These are phyloP conservation scores for Rhinopomastus cyanomelas DNA, from an alignment of 2,113 vertebrate genomes.

Conservation along the genomic window DNA sequence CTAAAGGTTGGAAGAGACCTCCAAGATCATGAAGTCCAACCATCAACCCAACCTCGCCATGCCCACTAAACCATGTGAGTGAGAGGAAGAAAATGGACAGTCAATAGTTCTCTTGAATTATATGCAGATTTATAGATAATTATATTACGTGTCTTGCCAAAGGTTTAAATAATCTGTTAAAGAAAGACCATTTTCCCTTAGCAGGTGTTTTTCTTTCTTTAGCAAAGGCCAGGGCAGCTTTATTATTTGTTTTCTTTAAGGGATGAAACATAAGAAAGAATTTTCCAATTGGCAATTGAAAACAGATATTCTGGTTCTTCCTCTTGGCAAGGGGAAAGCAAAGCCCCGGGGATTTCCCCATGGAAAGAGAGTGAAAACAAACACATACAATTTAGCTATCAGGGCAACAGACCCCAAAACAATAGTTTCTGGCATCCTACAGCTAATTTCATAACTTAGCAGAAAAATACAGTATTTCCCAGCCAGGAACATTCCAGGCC, in stretches of 20 bases:
- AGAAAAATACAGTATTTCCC: constrained; percentile 43
- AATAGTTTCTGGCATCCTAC: constrained; percentile 6
- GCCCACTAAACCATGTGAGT: not conserved
- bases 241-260: constrained; percentile 37
- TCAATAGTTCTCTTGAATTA: not conserved
- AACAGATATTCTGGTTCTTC: constrained; percentile 55
- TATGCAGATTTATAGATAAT: not conserved
- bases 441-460: constrained; percentile 9
- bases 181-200: constrained; percentile 12
- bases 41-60: no score
- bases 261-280: constrained; percentile 45
- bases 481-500: constrained; percentile 21
- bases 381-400: constrained; percentile 22
- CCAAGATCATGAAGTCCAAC: no score
- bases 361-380: constrained; percentile 46
- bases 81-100: not conserved
- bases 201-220: constrained; percentile 12
- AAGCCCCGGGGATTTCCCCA: not conserved
- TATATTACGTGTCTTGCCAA: no score
- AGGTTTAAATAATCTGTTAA: not conserved
- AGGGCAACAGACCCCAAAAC: constrained; percentile 30
- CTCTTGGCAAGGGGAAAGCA: constrained; percentile 49
- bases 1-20: no score
- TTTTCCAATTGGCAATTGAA: constrained; percentile 33
- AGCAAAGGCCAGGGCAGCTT: not conserved